A percentile compares a stretch with the other conserved stretches of the same genome.
These are phyloP conservation scores for Pseudeuparius sepicola DNA, from an alignment of 2,888 invertebrate genomes.

Conservation along the genomic window DNA sequence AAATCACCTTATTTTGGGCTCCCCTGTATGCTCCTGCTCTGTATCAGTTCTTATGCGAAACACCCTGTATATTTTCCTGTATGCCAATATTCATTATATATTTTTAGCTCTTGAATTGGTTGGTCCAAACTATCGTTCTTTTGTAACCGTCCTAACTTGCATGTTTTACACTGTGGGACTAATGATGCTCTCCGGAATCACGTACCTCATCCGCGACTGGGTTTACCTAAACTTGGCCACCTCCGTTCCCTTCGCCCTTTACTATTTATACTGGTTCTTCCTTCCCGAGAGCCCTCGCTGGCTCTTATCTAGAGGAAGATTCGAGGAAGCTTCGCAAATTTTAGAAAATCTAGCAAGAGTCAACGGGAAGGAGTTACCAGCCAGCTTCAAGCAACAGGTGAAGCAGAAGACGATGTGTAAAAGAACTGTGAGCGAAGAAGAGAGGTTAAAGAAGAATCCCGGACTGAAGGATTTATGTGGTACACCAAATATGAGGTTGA, in stretches of 20 bases:
- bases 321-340: conserved; percentile 72
- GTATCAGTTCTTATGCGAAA: no score
- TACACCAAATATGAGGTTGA: conserved; percentile 82
- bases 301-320: conserved; percentile 67
- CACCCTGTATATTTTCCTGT: no score
- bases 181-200: conserved; percentile 72
- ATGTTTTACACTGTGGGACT: conserved; percentile 82
- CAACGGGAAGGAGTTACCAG: conserved; percentile 67
- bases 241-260: conserved; percentile 74
- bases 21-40: no score
- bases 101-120: conserved; percentile 78
- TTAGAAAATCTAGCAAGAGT: conserved; percentile 66
- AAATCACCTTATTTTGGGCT: no score
- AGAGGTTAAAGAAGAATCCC: conserved; percentile 34
- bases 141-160: conserved; percentile 87
- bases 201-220: conserved; percentile 80
- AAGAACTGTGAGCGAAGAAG: conserved; percentile 45
- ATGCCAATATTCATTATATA: no score
- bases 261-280: conserved; percentile 77
- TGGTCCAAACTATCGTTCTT: conserved; percentile 83
- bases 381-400: conserved; percentile 59
- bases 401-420: conserved; percentile 61
- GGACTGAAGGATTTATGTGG: conserved; percentile 49
- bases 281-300: conserved; percentile 88
- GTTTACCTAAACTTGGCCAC: conserved; percentile 68